A percentile compares a stretch with the other conserved stretches of the same genome.
These are phyloP conservation scores for Cladorhizidae sp. DNA, from an alignment of 37 sponge, comb jelly and placozoan genomes.

Conservation along the genomic window DNA sequence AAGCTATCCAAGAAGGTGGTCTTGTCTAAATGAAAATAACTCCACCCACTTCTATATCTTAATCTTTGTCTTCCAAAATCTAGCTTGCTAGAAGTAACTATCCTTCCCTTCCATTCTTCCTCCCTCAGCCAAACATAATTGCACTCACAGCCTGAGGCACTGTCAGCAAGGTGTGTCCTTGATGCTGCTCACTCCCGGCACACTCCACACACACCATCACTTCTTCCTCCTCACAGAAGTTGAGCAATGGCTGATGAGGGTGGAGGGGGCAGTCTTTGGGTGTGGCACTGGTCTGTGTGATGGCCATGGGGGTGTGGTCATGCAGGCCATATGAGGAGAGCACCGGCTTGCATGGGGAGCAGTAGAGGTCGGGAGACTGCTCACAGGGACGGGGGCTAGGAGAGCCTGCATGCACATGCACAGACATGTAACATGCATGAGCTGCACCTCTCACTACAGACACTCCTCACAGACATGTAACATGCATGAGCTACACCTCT, in stretches of 20 bases:
- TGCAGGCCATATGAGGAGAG: slow-evolving; percentile 2
- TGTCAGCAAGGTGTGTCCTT: slow-evolving; percentile 4
- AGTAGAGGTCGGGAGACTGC: background rate
- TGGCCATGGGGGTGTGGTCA: slow-evolving; percentile 1
- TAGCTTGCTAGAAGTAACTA: no score
- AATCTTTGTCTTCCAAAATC: no score
- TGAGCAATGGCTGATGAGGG: background rate
- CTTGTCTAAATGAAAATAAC: no score
- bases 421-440: no score
- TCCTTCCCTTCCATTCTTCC: no score
- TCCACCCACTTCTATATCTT: no score
- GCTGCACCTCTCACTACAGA: background rate
- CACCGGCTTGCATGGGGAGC: background rate
- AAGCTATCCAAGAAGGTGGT: no score
- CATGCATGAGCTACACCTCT: no score
- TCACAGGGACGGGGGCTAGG: no score
- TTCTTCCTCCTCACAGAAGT: slow-evolving; percentile 22
- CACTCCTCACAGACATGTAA: slow-evolving; percentile 9
- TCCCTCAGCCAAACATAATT: no score
- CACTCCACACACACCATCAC: slow-evolving; percentile 13
- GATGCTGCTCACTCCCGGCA: slow-evolving; percentile 1
- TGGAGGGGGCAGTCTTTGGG: slow-evolving; percentile 14
- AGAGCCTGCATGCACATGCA: no score
- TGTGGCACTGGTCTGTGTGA: background rate
- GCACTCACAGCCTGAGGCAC: slow-evolving; percentile 30